Percentiles rank a stretch among this genome's conserved stretches.
phyloP scores from a whole-genome alignment of 1,140 invertebrate species.

The Drosophila kanapiae region DNA sequence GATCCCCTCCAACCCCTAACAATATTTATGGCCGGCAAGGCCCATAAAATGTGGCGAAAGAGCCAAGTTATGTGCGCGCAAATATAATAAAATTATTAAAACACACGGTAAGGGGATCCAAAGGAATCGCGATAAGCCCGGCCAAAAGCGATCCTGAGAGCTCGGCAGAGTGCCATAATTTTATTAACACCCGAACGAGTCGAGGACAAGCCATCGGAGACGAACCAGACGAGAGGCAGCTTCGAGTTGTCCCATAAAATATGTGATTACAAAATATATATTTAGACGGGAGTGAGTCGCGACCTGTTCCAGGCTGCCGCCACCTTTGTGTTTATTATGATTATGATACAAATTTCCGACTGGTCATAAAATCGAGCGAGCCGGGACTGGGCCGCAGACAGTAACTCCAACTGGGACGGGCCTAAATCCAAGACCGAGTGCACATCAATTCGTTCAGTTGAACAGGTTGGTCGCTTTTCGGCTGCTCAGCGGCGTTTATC shows the following conservation, averaged over 20 bases:
- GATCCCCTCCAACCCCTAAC: constrained; percentile 21
- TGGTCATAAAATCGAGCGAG: constrained; percentile 37
- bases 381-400: constrained; percentile 12
- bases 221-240: constrained; percentile 22
- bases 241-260: constrained; percentile 76
- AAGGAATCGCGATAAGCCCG: constrained; percentile 54
- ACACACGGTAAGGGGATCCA: constrained; percentile 63
- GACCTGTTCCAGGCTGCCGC: constrained; percentile 46
- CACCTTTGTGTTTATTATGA: constrained; percentile 73
- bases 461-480: constrained; percentile 71
- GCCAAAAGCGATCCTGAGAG: constrained; percentile 30
- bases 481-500: constrained; percentile 65
- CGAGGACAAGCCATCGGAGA: constrained; percentile 36
- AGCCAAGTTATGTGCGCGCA: constrained; percentile 70
- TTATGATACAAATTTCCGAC: constrained; percentile 76
- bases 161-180: constrained; percentile 66
- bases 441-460: constrained; percentile 76
- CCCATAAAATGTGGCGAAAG: constrained; percentile 56
- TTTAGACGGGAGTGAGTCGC: constrained; percentile 60
- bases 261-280: constrained; percentile 80
- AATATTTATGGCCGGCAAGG: constrained; percentile 62
- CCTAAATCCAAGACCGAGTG: constrained; percentile 23
- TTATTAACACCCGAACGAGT: constrained; percentile 73
- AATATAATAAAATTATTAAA: constrained; percentile 83
- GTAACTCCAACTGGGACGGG: background rate